Conservation (phyloP, 2,888 invertebrate species). For the Ctena decussata region DNA sequence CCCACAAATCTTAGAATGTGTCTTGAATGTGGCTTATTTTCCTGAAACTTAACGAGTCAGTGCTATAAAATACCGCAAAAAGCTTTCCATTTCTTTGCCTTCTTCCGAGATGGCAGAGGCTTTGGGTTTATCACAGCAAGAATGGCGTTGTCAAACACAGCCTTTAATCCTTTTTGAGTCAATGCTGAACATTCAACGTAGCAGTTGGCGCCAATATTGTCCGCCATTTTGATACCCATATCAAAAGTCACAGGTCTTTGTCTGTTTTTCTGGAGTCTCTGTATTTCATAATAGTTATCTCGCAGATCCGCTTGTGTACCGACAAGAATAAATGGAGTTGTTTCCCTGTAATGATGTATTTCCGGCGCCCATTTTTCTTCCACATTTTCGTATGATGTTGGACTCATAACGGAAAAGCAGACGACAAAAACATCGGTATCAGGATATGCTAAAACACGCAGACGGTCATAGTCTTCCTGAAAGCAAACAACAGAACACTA, state of each 20-base stretch:
- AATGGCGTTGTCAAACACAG: conserved; percentile 76
- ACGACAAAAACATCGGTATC: conserved; percentile 82
- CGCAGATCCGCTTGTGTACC: conserved; percentile 82
- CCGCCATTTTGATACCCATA: conserved; percentile 68
- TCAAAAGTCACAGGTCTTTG: conserved; percentile 65
- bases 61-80: neutral
- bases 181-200: conserved; percentile 74
- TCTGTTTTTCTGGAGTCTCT: conserved; percentile 61
- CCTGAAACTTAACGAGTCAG: too few species aligned
- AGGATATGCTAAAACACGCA: conserved; percentile 80
- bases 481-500: neutral
- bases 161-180: conserved; percentile 68
- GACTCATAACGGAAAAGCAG: conserved; percentile 79
- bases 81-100: neutral
- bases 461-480: conserved; percentile 83
- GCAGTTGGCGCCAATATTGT: conserved; percentile 66
- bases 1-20: too few species aligned
- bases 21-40: too few species aligned
- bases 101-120: conserved; percentile 8
- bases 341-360: conserved; percentile 78
- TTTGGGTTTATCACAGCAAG: conserved; percentile 73
- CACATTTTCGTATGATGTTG: conserved; percentile 80
- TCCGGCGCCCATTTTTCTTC: conserved; percentile 81
- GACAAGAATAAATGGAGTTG: conserved; percentile 80
- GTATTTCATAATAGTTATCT: conserved; percentile 63